Base-by-base conservation (phyloP, 1,140 invertebrate genomes). In the Neuroterus valhalla region DNA sequence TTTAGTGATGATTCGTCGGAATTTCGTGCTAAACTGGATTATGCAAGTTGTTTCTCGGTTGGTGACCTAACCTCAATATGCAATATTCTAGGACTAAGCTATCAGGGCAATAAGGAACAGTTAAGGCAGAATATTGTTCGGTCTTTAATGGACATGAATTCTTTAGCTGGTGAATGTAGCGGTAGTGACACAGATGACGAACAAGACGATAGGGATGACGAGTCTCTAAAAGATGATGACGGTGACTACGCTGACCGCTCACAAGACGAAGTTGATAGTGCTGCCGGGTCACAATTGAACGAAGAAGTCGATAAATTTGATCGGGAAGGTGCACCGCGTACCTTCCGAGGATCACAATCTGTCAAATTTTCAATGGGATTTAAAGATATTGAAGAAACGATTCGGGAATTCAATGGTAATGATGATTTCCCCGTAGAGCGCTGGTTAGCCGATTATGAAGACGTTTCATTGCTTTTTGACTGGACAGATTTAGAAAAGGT, bases 401-500 rank as follows among this genome's bases (percentile, higher is more conserved):
- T n/a, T n/a, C n/a, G n/a, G n/a, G 8, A 17, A 5, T 85, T 85
- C 48, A 52, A 75, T 43, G 84, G 79, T 17, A 74, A 62, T 0
- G 76, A 79, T 14, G 67, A 66, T 21, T 82, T 79, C 19, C 21
- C 82, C 2, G 38, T 87, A 14, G 70, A 82, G 26, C 78, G 55
- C 48, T 87, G 82, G 81, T 79, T 85, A 14, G 2, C 50, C 1
- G 82, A 85, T 67, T 85, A 87, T 21, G 78, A 86, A 68, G 82
- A 86, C n/a, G 73, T 42, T 4, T 79, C 81, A 1, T 43, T 19
- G 0, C 23, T 84, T 1, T 77, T 86, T 43, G 52, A 46, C 2
- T 85, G 84, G 84, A 75, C 78, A n/a, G 71, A 82, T n/a, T 15
- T 85, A 21, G 76, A 86, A 50, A 83, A 79, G 45, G 71, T 81